A percentile compares a stretch with the other conserved stretches of the same genome.
Evolutionary conservation across 2,888 invertebrate species (phyloP).

Genomic region (Drosophila infuscata): DNA sequence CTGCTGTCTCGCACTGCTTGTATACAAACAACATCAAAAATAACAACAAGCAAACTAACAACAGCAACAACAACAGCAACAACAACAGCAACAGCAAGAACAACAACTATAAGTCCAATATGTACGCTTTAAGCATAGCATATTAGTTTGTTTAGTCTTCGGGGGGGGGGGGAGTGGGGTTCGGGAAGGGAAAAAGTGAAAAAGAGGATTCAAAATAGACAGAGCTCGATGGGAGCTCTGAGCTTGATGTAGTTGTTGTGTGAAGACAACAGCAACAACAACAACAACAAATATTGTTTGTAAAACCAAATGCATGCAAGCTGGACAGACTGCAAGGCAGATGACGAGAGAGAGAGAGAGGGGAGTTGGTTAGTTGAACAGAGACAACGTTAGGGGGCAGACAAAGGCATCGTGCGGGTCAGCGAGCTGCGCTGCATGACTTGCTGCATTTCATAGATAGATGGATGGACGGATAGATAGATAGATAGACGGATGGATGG

Average conservation of each 20-base stretch:
- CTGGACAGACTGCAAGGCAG: slow-evolving; percentile 45
- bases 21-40: slow-evolving; percentile 66
- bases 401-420: slow-evolving; percentile 79
- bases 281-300: slow-evolving; percentile 70
- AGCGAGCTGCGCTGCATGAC: slow-evolving; percentile 78
- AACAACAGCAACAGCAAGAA: slow-evolving; percentile 66
- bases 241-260: slow-evolving; percentile 74
- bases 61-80: slow-evolving; percentile 65
- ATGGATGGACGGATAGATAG: slow-evolving; percentile 39
- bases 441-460: slow-evolving; percentile 72
- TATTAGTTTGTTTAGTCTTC: slow-evolving; percentile 75
- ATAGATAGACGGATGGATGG: slow-evolving; percentile 27
- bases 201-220: slow-evolving; percentile 79
- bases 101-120: slow-evolving; percentile 77
- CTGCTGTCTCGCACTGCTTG: slow-evolving; percentile 8
- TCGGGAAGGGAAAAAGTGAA: slow-evolving; percentile 53
- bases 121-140: slow-evolving; percentile 82
- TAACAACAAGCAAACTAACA: slow-evolving; percentile 48
- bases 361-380: slow-evolving; percentile 9
- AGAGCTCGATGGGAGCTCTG: slow-evolving; percentile 60
- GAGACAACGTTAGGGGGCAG: slow-evolving; percentile 36
- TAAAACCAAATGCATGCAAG: slow-evolving; percentile 78
- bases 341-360: slow-evolving; percentile 3
- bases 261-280: slow-evolving; percentile 53
- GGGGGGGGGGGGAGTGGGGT: slow-evolving; percentile 25